Percentiles rank a stretch among this genome's conserved stretches.
Evolutionary conservation across 2,797 vertebrate genomes (phyloP).

Genomic region (Sorex maritimensis): DNA sequence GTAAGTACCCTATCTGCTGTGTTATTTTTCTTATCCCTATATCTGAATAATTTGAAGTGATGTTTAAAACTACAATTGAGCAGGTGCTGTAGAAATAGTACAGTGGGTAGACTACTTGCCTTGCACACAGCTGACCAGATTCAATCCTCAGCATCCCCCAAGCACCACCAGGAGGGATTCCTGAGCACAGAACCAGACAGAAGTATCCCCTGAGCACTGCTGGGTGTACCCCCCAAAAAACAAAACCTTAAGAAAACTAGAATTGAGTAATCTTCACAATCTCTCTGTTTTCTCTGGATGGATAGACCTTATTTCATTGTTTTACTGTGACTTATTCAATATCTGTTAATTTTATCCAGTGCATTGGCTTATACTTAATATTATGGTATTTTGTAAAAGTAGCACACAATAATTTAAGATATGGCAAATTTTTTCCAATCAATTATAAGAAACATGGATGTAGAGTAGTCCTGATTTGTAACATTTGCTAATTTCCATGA

Average conservation of each 20-base stretch:
- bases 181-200: too few species aligned
- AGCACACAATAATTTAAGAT: not conserved
- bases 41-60: not conserved
- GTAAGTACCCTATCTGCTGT: too few species aligned
- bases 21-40: not conserved
- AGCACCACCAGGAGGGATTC: too few species aligned
- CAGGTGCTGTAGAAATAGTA: too few species aligned
- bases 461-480: not conserved
- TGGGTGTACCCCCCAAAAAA: too few species aligned
- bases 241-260: too few species aligned
- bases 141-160: too few species aligned
- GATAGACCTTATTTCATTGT: not conserved
- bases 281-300: not conserved
- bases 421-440: too few species aligned
- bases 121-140: too few species aligned
- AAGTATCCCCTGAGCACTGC: too few species aligned
- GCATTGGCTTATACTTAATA: not conserved
- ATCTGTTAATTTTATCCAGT: constrained; percentile 1
- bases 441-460: too few species aligned
- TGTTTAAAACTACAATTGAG: constrained; percentile 15
- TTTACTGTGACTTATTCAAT: constrained; percentile 15
- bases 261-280: not conserved
- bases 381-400: not conserved
- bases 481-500: not conserved
- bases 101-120: too few species aligned